phyloP scores from a whole-genome alignment of 2,888 invertebrate genomes.

The Melanchra persicariae region DNA sequence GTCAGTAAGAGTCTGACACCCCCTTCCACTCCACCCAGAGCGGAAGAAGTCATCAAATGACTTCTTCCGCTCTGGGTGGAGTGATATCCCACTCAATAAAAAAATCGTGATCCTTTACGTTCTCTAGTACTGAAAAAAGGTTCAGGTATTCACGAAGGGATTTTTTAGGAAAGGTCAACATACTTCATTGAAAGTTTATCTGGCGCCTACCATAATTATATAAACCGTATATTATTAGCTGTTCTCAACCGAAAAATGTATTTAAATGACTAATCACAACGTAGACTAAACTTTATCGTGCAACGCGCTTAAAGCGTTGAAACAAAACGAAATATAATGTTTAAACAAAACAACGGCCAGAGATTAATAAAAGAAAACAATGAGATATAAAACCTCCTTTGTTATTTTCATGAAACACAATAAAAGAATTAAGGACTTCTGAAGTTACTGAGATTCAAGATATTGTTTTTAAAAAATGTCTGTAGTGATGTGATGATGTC shows the following conservation, averaged over 20 bases:
- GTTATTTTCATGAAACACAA: slow-evolving; percentile 64
- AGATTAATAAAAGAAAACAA: slow-evolving; percentile 68
- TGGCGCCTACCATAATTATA: too few species aligned
- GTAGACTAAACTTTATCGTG: slow-evolving; percentile 11
- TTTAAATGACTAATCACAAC: not conserved
- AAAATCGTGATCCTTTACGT: too few species aligned
- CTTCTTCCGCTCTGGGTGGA: too few species aligned
- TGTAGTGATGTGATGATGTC: slow-evolving; percentile 11
- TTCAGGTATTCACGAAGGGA: too few species aligned
- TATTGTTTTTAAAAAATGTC: slow-evolving; percentile 37
- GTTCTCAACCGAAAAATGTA: slow-evolving; percentile 28
- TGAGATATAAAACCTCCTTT: slow-evolving; percentile 62
- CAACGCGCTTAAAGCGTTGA: slow-evolving; percentile 23
- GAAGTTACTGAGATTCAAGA: slow-evolving; percentile 47
- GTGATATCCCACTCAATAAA: too few species aligned
- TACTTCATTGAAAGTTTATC: too few species aligned
- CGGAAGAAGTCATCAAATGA: too few species aligned
- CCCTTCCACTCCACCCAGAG: too few species aligned
- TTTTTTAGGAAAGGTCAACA: too few species aligned
- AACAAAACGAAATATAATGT: slow-evolving; percentile 47
- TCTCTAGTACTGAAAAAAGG: too few species aligned
- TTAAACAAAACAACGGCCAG: slow-evolving; percentile 57
- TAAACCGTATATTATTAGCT: too few species aligned
- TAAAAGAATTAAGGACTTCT: slow-evolving; percentile 62
- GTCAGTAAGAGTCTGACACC: too few species aligned